Evolutionary conservation across 2,888 invertebrate genomes (phyloP).

Genomic region (Tolmerus cingulatus): DNA sequence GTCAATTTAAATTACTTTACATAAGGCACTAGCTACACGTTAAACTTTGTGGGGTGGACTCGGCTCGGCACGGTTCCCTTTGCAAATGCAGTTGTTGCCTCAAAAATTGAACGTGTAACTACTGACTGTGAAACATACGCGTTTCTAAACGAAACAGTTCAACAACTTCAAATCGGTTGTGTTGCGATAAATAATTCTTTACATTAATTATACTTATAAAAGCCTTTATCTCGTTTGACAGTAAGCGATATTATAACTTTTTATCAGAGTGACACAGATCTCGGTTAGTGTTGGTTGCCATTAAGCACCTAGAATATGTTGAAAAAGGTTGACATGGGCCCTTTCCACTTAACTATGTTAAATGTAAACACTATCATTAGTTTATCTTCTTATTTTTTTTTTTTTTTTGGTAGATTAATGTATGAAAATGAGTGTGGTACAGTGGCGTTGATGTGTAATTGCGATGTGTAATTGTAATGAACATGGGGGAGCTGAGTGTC

Average conservation of each 20-base stretch:
- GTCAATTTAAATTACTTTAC: constrained; percentile 40
- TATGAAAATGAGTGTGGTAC: constrained; percentile 2
- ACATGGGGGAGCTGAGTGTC: not conserved
- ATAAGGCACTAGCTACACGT: constrained; percentile 64
- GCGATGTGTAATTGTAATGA: too few relatives aligned
- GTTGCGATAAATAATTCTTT: constrained; percentile 27
- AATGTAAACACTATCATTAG: constrained; percentile 53
- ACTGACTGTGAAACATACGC: constrained; percentile 56
- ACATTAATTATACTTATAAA: constrained; percentile 37
- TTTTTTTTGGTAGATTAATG: not conserved
- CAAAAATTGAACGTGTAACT: constrained; percentile 57
- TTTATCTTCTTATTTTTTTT: constrained; percentile 27
- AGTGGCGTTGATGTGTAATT: not conserved
- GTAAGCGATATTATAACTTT: constrained; percentile 14
- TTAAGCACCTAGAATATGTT: constrained; percentile 45
- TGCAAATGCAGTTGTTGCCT: constrained; percentile 40
- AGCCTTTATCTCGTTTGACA: constrained; percentile 34
- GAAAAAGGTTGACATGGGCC: constrained; percentile 41
- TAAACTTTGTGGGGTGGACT: constrained; percentile 50
- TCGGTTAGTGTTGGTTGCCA: constrained; percentile 48
- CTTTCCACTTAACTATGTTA: constrained; percentile 53
- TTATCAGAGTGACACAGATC: constrained; percentile 52
- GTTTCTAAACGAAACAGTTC: constrained; percentile 38
- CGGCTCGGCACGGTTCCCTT: constrained; percentile 4
- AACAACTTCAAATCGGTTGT: constrained; percentile 14